Evolutionary conservation across 1,140 invertebrate genomes (phyloP).

Genomic region (Dendrolimus kikuchii): DNA sequence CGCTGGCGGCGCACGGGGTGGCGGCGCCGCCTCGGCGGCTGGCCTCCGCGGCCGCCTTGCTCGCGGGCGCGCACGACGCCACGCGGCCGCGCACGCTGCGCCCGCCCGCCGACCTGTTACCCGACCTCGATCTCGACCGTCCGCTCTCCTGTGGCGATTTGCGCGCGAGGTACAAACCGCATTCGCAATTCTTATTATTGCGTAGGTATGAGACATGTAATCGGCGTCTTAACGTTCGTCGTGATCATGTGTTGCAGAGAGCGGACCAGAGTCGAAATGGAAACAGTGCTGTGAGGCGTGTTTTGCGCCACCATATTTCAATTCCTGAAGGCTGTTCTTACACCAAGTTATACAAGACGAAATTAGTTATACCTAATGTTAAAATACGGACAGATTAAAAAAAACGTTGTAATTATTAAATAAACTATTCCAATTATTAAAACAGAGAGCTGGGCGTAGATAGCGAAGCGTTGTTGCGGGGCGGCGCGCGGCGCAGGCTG

Average conservation of each 20-base stretch:
- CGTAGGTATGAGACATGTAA: no score
- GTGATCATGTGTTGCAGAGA: constrained; percentile 39
- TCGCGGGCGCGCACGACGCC: constrained; percentile 45
- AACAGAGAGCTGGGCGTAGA: constrained; percentile 66
- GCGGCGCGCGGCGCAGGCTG: constrained; percentile 65
- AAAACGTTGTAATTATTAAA: constrained; percentile 73
- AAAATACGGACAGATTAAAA: constrained; percentile 68
- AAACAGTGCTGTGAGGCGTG: constrained; percentile 88
- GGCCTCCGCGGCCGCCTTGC: constrained; percentile 41
- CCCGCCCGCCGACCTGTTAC: constrained; percentile 52
- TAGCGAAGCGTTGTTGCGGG: constrained; percentile 68
- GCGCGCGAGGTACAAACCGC: constrained; percentile 37
- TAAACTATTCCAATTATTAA: constrained; percentile 75
- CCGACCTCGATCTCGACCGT: constrained; percentile 58
- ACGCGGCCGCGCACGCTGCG: constrained; percentile 52
- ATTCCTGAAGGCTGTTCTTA: constrained; percentile 72
- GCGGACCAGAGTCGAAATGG: constrained; percentile 82
- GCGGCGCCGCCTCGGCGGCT: constrained; percentile 79
- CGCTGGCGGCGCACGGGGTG: constrained; percentile 85
- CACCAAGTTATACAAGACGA: constrained; percentile 71
- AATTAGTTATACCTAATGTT: constrained; percentile 70
- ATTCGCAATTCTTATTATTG: constrained; percentile 11
- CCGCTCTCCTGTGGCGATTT: constrained; percentile 61
- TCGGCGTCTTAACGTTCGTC: no score
- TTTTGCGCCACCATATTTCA: constrained; percentile 67